Percentiles rank a stretch among this genome's conserved stretches.
These are phyloP conservation scores for Grapholita molesta DNA, from an alignment of 1,140 invertebrate species.

Conservation along the genomic window DNA sequence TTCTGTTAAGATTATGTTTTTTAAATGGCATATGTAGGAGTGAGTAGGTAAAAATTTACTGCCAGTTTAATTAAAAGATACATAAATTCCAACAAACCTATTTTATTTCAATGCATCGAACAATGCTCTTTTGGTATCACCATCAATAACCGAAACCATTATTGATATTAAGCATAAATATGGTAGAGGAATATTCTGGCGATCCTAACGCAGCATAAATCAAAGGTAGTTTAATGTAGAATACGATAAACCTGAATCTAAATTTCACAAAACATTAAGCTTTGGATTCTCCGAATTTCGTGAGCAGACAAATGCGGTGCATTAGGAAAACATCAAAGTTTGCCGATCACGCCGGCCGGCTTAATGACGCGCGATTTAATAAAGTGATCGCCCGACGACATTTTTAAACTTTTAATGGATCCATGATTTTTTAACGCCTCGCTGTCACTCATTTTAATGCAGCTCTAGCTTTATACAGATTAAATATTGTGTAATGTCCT, in stretches of 20 bases:
- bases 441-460: slow-evolving; percentile 14
- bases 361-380: slow-evolving; percentile 26
- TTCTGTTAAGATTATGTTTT: no score
- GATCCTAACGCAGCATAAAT: no score
- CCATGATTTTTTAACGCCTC: background rate
- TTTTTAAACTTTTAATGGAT: slow-evolving; percentile 19
- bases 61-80: no score
- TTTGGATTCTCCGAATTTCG: background rate
- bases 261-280: background rate
- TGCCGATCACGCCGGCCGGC: slow-evolving; percentile 11
- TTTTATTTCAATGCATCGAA: no score
- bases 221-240: background rate
- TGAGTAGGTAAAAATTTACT: no score
- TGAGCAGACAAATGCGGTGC: slow-evolving; percentile 28
- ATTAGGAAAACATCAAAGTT: slow-evolving; percentile 28
- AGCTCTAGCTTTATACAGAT: background rate
- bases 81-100: no score
- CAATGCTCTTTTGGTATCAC: no score
- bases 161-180: no score
- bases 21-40: no score
- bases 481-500: no score
- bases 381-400: slow-evolving; percentile 19
- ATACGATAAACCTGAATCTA: background rate
- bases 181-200: no score
- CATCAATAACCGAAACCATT: no score